Base-by-base conservation (phyloP, 2,888 invertebrate genomes). In the Seira musarum region DNA sequence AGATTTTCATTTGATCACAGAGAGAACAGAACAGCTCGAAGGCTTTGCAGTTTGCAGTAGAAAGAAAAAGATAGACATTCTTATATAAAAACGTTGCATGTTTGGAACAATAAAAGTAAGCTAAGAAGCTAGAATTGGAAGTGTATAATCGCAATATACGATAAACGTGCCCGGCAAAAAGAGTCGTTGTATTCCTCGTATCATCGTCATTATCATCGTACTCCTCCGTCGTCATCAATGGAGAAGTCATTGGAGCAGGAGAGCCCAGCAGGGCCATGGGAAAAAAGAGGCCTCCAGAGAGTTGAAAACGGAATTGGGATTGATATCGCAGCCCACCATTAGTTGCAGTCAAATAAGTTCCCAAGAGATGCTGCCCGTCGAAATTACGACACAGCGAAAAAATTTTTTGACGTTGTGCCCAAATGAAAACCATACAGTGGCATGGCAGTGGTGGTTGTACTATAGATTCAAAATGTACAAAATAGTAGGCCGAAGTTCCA, bases 271-370 rank as follows among this genome's bases (percentile, higher is more conserved):
- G 83, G 84, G 83, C 84, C 83, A 84, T 80, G 79, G 85, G 79
- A 79, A 85, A 49, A 49, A 49, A 83, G 83, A 85, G 83, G 84
- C 71, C 85, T 84, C 85, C 72, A 72, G 86, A 84, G 85, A 86
- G 81, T 78, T 77, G 63, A 72, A 76, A 82, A 84, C 84, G 85
- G 85, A 86, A 85, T 86, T 85, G 85, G 86, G 85, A 86, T 86
- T 86, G 86, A 86, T 86, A 86, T 86, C 85, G 86, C 84, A 85
- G 85, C 85, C 84, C 85, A 85, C 85, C 86, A 86, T 86, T 86
- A 86, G 86, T 85, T 84, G 84, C 84, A 86, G 85, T 86, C 86
- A 86, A 86, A 86, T 85, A 85, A 84, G 84, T 81, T 86, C 86
- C 85, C 86, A 77, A 74, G 86, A 86, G 86, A 86, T 85, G 81